Evolutionary conservation across 2,797 vertebrate species (phyloP), one percentile per base, ranked within the genome.

Genomic region (Tadarida brasiliensis): DNA sequence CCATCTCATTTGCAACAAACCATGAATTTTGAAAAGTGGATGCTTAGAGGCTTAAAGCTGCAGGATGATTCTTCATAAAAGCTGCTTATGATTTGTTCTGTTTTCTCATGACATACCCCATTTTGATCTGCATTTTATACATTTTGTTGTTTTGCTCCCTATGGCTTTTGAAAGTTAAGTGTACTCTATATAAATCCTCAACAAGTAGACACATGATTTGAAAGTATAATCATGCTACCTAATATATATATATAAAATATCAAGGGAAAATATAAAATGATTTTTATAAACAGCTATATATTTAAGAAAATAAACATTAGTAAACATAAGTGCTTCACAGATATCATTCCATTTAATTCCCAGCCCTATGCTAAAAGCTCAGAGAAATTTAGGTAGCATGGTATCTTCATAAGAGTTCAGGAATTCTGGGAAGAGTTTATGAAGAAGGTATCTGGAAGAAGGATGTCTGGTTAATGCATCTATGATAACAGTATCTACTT

Each of bases 101-200:
- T 84, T 91, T n/a, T 3, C 24, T 80, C 26, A 12, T 47, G 77
- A 51, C 30, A 30, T 74, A 76, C 14, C 8, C 78, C 30, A 59
- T 81, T 94, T 91, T 73, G 30, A 19, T 94, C 90, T 86, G 70
- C 17, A 87, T 78, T 96, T 96, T 86, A 8, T 35, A 30, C 35
- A 68, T 68, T 87, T 87, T 93, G 47, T 83, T 89, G n/a, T 70
- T 95, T 93, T 86, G 5, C 4, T 96, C 10, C 61, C 39, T 44
- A 20, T 74, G 26, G 7, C 44, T 93, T 81, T n/a, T 65, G 49
- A 22, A 94, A 94, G 65, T 54, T 80, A 91, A 91, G 22, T 10
- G 12, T 33, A 77, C 54, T 74, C 11, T 83, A 28, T 19, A 4
- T 78, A 57, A 67, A 67, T 91, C 67, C 54, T 95, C 84, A 81